These are phyloP conservation scores for Ptychodera flava DNA, from an alignment of 35 echinoderm and acorn worm genomes.

Conservation along the genomic window DNA sequence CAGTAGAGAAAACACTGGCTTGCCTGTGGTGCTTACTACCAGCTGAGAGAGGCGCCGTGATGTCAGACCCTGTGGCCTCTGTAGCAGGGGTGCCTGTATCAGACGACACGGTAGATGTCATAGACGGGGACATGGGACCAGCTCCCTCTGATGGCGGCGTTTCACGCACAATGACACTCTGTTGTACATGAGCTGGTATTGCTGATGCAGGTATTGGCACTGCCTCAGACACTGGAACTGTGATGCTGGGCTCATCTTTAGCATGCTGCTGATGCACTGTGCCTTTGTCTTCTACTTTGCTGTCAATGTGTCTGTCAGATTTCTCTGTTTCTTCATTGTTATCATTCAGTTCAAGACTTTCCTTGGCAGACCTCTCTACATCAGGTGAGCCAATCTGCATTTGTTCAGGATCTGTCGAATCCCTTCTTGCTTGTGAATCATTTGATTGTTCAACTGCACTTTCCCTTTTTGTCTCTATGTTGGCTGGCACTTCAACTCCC, in stretches of 20 bases:
- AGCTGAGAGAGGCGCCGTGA: background rate
- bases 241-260: too few species aligned
- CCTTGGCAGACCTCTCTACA: background rate
- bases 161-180: background rate
- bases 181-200: background rate
- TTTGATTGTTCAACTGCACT: background rate
- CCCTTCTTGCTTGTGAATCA: background rate
- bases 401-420: background rate
- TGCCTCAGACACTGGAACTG: too few species aligned
- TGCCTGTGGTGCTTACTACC: background rate
- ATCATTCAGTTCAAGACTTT: background rate
- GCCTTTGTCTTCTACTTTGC: background rate
- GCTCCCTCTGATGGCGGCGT: background rate
- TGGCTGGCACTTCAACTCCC: conserved; percentile 39
- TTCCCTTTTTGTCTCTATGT: conserved; percentile 8
- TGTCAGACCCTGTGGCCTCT: background rate
- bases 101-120: background rate
- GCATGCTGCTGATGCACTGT: background rate
- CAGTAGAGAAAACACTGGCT: background rate
- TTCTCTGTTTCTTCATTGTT: background rate
- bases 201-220: background rate
- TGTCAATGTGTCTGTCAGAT: background rate
- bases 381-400: too few species aligned
- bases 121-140: background rate
- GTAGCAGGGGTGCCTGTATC: background rate